Conservation (phyloP, 2,888 invertebrate genomes). For the Tipula confusa region DNA sequence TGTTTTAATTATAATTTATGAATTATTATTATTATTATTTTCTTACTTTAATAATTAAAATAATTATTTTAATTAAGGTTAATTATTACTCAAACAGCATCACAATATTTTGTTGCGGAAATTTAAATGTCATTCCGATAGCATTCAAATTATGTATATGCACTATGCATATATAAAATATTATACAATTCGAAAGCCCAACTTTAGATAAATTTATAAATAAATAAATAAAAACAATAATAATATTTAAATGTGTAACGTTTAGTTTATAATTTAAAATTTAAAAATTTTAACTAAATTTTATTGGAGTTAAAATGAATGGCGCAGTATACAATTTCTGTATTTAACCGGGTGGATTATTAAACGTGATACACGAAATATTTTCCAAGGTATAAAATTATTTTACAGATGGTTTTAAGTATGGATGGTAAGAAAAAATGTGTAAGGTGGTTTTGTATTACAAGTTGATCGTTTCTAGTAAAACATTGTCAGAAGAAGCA, state of each 20-base stretch:
- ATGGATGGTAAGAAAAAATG: too few species aligned
- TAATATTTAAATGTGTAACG: not conserved
- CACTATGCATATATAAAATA: not conserved
- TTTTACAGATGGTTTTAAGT: too few species aligned
- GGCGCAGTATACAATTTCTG: too few species aligned
- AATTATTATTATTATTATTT: not conserved
- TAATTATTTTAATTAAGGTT: not conserved
- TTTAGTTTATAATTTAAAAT: not conserved
- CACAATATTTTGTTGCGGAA: not conserved
- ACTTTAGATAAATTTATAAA: not conserved
- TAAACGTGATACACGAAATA: too few species aligned
- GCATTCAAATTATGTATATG: not conserved
- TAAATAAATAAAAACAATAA: not conserved
- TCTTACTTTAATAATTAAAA: not conserved
- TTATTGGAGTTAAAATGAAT: not conserved
- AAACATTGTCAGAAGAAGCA: too few species aligned
- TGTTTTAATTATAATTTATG: not conserved
- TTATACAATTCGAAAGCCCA: not conserved
- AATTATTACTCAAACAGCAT: not conserved
- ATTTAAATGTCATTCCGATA: not conserved
- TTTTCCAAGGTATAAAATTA: too few species aligned
- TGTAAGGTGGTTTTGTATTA: too few species aligned
- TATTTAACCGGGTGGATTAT: too few species aligned
- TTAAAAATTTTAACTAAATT: not conserved
- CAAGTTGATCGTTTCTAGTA: too few species aligned